A percentile compares a stretch with the other conserved stretches of the same genome.
phyloP scores from a whole-genome alignment of 2,888 invertebrate species.

The Leptopilina drosophilae region DNA sequence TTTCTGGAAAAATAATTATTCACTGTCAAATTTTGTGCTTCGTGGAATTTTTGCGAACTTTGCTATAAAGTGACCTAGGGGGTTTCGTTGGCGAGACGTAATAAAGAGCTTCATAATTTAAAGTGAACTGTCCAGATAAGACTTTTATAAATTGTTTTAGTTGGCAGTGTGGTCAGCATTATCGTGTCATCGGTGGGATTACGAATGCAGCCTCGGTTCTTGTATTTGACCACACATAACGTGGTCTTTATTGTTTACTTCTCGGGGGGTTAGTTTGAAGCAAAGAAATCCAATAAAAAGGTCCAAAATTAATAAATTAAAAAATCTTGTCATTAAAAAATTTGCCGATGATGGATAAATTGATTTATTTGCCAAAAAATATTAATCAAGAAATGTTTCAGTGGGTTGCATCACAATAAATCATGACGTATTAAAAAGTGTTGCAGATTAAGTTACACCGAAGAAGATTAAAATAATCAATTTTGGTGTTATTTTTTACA shows the following conservation, averaged over 20 bases:
- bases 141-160: slow-evolving; percentile 66
- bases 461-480: too few relatives aligned
- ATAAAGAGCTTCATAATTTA: slow-evolving; percentile 39
- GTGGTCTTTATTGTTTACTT: slow-evolving; percentile 66
- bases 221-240: slow-evolving; percentile 10
- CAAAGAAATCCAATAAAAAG: slow-evolving; percentile 62
- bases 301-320: too few relatives aligned
- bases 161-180: slow-evolving; percentile 67
- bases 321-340: too few relatives aligned
- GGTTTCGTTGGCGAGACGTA: slow-evolving; percentile 7
- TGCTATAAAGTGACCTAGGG: not conserved
- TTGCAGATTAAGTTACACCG: too few relatives aligned
- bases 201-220: slow-evolving; percentile 57
- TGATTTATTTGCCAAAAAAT: too few relatives aligned
- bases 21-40: not conserved
- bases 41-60: slow-evolving; percentile 14
- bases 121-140: slow-evolving; percentile 29
- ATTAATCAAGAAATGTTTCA: too few relatives aligned
- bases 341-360: too few relatives aligned
- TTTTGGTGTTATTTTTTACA: too few relatives aligned
- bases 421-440: too few relatives aligned
- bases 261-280: slow-evolving; percentile 61
- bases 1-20: slow-evolving; percentile 16
- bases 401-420: too few relatives aligned
- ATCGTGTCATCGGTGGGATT: slow-evolving; percentile 69